Conservation (phyloP, 1,140 invertebrate genomes). For the Drosophila mayri region DNA sequence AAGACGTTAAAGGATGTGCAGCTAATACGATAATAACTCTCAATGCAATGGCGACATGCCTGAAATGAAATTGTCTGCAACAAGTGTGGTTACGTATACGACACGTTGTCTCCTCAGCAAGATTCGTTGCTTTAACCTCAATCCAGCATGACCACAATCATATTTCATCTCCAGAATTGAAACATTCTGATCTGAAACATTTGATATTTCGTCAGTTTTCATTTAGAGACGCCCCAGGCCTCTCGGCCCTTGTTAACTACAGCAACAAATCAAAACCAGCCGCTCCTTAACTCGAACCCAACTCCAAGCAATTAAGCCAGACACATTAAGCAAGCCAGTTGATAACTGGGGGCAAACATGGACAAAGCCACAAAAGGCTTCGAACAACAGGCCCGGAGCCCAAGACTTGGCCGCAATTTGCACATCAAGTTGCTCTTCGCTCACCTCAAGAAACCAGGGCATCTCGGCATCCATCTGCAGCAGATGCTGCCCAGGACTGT, state of each 20-base stretch:
- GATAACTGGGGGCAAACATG: conserved; percentile 32
- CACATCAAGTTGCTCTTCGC: conserved; percentile 42
- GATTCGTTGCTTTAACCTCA: not conserved
- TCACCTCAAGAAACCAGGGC: conserved; percentile 44
- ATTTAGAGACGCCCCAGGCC: not conserved
- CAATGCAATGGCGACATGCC: not conserved
- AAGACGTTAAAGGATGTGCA: conserved; percentile 2
- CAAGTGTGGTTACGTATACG: conserved; percentile 18
- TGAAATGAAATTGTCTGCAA: not conserved
- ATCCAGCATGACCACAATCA: not conserved
- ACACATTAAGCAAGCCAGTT: conserved; percentile 37
- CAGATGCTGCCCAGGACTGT: conserved; percentile 50
- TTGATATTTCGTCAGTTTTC: conserved; percentile 4
- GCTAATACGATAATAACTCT: conserved; percentile 29
- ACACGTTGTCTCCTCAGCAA: not conserved
- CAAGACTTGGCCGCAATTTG: conserved; percentile 57
- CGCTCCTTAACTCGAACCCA: not conserved
- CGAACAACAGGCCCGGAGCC: conserved; percentile 5
- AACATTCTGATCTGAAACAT: not conserved
- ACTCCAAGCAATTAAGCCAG: conserved; percentile 33
- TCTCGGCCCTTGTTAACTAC: conserved; percentile 18
- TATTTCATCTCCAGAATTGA: not conserved
- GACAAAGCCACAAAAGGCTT: conserved; percentile 45
- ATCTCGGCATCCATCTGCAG: conserved; percentile 60
- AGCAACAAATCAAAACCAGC: conserved; percentile 29